phyloP scores from a whole-genome alignment of 2,797 vertebrate species.

The Cetoscarus ocellatus region DNA sequence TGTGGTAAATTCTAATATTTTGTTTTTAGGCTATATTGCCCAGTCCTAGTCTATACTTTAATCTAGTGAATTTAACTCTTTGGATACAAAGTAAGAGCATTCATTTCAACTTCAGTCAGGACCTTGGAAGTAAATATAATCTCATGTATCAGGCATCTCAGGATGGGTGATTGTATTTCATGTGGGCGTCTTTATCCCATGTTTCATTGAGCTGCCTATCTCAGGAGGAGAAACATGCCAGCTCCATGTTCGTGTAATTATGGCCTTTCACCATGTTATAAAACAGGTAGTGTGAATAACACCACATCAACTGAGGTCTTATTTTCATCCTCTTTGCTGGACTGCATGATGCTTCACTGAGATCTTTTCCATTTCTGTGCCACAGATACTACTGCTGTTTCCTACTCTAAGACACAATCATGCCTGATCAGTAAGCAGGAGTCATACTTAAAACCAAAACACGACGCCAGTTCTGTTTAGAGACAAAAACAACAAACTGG shows the following conservation, averaged over 20 bases:
- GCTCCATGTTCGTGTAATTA: conserved; percentile 16
- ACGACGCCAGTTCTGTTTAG: background rate
- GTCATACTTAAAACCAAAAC: background rate
- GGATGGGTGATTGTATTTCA: conserved; percentile 15
- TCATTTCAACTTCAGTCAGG: conserved; percentile 3
- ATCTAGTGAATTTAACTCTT: too few relatives aligned
- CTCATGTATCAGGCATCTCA: conserved; percentile 6
- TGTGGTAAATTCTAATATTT: too few relatives aligned
- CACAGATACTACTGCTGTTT: too few relatives aligned
- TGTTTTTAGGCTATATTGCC: too few relatives aligned
- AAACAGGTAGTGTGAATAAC: conserved; percentile 26
- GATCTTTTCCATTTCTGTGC: too few relatives aligned
- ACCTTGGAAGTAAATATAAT: background rate
- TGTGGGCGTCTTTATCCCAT: conserved; percentile 24
- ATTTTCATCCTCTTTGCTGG: conserved; percentile 5
- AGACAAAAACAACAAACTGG: background rate
- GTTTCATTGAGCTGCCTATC: conserved; percentile 24
- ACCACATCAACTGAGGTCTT: conserved; percentile 21
- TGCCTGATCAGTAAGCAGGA: background rate
- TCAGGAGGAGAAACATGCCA: background rate
- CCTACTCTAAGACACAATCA: background rate
- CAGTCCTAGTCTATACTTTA: too few relatives aligned
- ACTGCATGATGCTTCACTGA: background rate
- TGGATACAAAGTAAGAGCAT: background rate
- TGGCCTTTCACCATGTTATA: conserved; percentile 34